A percentile compares a stretch with the other conserved stretches of the same genome.
These are phyloP conservation scores for Muntiacus muntjak DNA, from an alignment of 2,113 vertebrate species.

Conservation along the genomic window DNA sequence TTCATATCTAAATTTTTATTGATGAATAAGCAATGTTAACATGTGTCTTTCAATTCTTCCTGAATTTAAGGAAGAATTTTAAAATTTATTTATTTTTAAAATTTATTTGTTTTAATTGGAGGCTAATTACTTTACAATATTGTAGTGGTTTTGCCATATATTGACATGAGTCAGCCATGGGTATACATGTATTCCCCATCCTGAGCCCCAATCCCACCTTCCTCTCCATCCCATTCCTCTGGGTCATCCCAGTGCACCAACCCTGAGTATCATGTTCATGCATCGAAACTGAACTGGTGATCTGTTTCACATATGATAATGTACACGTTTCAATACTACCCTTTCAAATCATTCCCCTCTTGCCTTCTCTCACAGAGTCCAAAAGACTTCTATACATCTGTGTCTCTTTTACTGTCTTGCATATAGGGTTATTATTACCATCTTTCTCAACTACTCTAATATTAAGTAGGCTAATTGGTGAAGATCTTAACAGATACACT, in stretches of 20 bases:
- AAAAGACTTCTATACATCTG: background rate
- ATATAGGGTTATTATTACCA: background rate
- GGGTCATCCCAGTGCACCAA: background rate
- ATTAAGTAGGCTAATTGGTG: background rate
- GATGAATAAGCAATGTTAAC: too few species aligned
- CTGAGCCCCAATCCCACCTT: background rate
- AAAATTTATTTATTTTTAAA: too few species aligned
- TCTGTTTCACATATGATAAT: background rate
- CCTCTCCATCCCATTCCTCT: background rate
- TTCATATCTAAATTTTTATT: background rate
- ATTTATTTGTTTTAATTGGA: background rate
- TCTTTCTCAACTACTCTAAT: background rate
- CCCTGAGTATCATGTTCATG: background rate
- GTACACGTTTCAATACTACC: background rate
- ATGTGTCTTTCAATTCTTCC: background rate
- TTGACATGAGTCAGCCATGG: background rate
- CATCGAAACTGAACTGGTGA: background rate
- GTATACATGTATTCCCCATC: background rate
- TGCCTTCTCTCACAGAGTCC: background rate
- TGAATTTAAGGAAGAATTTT: background rate
- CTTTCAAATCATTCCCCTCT: background rate
- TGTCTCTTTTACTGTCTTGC: background rate
- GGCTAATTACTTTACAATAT: background rate
- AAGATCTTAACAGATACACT: background rate
- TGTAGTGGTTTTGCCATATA: background rate